Conservation (phyloP, 92 coral and sea anemone species). For the Meandrina meandrites region DNA sequence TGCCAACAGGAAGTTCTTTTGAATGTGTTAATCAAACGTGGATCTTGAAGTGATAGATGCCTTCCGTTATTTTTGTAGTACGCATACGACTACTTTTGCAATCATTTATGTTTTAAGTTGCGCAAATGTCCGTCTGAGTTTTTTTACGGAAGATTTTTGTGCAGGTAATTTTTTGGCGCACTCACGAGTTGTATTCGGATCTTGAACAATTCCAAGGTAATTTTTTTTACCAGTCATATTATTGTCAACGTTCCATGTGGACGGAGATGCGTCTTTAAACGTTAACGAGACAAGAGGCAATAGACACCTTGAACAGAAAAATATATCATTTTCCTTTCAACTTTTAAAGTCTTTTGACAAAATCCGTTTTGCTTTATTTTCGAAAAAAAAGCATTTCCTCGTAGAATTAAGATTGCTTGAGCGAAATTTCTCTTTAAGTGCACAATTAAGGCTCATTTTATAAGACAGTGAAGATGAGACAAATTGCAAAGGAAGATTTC, state of each 20-base stretch:
- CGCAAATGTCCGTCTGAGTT: not conserved
- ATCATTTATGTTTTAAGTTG: not conserved
- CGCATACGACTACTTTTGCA: constrained; percentile 9
- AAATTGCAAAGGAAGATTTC: constrained; percentile 9
- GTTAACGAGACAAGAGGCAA: constrained; percentile 22
- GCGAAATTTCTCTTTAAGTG: not conserved
- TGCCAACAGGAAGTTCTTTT: constrained; percentile 59
- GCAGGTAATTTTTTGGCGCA: not conserved
- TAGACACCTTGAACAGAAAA: constrained; percentile 33
- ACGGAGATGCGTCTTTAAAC: constrained; percentile 3
- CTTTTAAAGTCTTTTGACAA: not conserved
- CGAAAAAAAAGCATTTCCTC: not conserved
- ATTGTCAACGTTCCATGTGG: not conserved
- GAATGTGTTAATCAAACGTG: constrained; percentile 78
- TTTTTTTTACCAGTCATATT: constrained; percentile 9
- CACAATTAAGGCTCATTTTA: constrained; percentile 21
- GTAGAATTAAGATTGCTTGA: not conserved
- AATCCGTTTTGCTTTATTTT: not conserved
- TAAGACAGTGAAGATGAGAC: constrained; percentile 16
- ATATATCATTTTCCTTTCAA: not conserved
- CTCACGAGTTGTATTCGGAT: not conserved
- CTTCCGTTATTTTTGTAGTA: constrained; percentile 49
- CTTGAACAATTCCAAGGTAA: not conserved
- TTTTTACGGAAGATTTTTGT: not conserved
- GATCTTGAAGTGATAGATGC: constrained; percentile 62